Base-by-base conservation (phyloP, 2,797 vertebrate species). In the Hoplostethus mediterraneus region DNA sequence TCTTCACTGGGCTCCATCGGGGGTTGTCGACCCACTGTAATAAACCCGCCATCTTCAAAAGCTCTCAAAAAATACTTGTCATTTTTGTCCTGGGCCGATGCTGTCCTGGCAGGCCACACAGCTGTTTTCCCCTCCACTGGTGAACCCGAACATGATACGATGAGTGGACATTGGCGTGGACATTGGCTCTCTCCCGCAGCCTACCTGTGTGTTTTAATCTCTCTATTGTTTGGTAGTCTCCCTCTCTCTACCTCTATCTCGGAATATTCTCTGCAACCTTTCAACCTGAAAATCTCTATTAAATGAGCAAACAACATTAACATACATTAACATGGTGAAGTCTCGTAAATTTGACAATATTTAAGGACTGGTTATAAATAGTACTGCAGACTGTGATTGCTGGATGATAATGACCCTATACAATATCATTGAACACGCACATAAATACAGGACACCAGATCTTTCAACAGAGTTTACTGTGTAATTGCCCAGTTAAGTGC, bases 31-130 rank as follows among this genome's bases (percentile, higher is more conserved):
- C 84, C 76, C 73, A 81, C 83, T 85, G 73, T 88, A 90, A 92
- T 93, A 92, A 93, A 90, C 66, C 63, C 44, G 9, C 54, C 58
- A 83, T 83, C 85, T 93, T 95, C 92, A 94, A 92, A 95, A 84
- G 76, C 66, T 64, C 77, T 84, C 86, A 92, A 91, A 83, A 93
- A 92, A 93, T 91, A 82, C 81, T 88, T 92, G 83, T 89, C 77
- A 87, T 94, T 93, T 91, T 90, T 93, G 79, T 82, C 81, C 71
- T 2, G 55, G 53, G 31, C 80, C 52, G 77, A 86, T 72, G 75
- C 66, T 93, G 87, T 89, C 87, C 76, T 76, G 82, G 88, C 91
- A 93, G 83, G 89, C 73, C 82, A 81, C 84, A 93, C 93, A 94
- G 86, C 91, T 94, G 92, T 92, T 94, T 87, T 80, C 62, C n/a